phyloP scores from a whole-genome alignment of 2,113 vertebrate genomes.

The Eulemur macaco region DNA sequence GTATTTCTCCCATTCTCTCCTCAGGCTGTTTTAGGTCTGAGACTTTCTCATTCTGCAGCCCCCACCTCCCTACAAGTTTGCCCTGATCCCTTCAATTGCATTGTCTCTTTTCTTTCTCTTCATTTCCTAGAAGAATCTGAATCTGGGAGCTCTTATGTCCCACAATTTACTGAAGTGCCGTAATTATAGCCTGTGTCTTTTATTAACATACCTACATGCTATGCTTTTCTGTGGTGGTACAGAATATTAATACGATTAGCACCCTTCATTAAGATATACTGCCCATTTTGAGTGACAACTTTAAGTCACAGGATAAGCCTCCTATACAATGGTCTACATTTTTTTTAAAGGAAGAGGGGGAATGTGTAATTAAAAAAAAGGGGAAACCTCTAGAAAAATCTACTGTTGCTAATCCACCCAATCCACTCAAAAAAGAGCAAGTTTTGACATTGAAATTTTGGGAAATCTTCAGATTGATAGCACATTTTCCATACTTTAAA shows the following conservation, averaged over 20 bases:
- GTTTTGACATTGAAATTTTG: background rate
- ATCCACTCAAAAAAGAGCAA: background rate
- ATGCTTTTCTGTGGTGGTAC: background rate
- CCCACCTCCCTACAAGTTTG: background rate
- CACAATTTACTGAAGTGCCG: background rate
- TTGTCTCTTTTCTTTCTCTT: background rate
- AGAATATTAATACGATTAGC: background rate
- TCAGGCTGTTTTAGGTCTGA: background rate
- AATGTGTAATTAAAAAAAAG: background rate
- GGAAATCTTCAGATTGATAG: background rate
- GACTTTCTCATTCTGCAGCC: background rate
- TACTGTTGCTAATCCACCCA: background rate
- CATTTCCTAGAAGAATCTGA: slow-evolving; percentile 1
- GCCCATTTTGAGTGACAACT: slow-evolving; percentile 19
- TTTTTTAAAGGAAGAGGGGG: background rate
- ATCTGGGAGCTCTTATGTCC: background rate
- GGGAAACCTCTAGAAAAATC: slow-evolving; percentile 22
- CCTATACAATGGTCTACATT: background rate
- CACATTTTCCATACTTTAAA: background rate
- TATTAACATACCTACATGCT: slow-evolving; percentile 27
- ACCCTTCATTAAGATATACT: slow-evolving; percentile 13
- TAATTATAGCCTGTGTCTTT: slow-evolving; percentile 19
- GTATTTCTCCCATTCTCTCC: background rate
- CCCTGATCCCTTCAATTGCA: background rate
- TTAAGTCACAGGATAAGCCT: slow-evolving; percentile 40